Evolutionary conservation across 2,113 vertebrate species (phyloP).

Genomic region (Callopanchax toddi): DNA sequence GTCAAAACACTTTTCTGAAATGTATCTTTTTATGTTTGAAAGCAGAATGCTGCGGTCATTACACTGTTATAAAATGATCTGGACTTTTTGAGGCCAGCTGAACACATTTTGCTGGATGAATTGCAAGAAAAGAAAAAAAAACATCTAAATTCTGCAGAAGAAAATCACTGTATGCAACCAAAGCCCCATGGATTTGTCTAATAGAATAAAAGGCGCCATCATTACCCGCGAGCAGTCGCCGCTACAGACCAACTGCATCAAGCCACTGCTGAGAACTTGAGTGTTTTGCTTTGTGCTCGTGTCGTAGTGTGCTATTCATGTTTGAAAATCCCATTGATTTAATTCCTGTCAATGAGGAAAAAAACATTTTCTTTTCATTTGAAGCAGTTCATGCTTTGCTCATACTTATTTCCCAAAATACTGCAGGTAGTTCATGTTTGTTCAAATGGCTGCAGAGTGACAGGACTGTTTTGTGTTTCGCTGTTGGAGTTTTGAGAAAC

Average conservation of each 20-base stretch:
- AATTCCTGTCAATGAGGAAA: conserved; percentile 50
- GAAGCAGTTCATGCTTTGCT: conserved; percentile 12
- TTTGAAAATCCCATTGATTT: conserved; percentile 52
- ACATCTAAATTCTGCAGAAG: conserved; percentile 16
- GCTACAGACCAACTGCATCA: conserved; percentile 31
- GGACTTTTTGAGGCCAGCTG: background rate
- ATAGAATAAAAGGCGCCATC: conserved; percentile 36
- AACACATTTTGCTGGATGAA: conserved; percentile 20
- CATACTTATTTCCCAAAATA: conserved; percentile 14
- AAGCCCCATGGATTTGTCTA: conserved; percentile 36
- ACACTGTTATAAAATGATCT: conserved; percentile 6
- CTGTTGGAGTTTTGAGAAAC: conserved; percentile 26
- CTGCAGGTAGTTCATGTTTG: conserved; percentile 32
- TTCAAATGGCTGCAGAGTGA: conserved; percentile 31
- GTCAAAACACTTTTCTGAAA: background rate
- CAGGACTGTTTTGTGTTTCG: conserved; percentile 41
- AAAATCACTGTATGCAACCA: conserved; percentile 21
- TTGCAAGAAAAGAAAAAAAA: conserved; percentile 20
- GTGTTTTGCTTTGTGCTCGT: conserved; percentile 54
- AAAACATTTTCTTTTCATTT: conserved; percentile 22
- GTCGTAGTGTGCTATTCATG: conserved; percentile 57
- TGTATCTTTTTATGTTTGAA: conserved; percentile 24
- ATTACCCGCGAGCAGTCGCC: conserved; percentile 39
- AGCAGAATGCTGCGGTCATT: background rate
- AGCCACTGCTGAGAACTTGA: conserved; percentile 53